Evolutionary conservation across 2,797 vertebrate species (phyloP).

Genomic region (Malurus splendens): DNA sequence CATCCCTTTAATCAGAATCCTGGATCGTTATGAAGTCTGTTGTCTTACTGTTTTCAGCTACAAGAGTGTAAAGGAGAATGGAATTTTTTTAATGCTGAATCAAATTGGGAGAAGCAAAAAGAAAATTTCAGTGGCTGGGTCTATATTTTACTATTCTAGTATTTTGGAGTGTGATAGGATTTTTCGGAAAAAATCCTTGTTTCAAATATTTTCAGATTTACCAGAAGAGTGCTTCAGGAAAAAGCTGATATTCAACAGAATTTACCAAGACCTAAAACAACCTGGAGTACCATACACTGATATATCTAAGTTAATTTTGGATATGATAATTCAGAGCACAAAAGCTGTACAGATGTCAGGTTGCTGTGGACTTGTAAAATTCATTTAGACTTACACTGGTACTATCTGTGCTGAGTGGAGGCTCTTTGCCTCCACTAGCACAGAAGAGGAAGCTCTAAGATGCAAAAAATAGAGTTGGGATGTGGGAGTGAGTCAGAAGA

Average conservation of each 20-base stretch:
- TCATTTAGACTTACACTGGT: background rate
- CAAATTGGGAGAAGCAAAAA: background rate
- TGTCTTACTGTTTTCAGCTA: background rate
- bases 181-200: background rate
- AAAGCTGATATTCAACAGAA: background rate
- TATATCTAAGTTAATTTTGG: background rate
- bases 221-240: background rate
- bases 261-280: background rate
- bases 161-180: background rate
- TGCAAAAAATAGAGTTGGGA: slow-evolving; percentile 21
- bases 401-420: background rate
- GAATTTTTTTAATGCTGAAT: background rate
- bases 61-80: background rate
- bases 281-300: background rate
- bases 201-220: background rate
- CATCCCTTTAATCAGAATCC: background rate
- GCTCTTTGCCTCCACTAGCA: background rate
- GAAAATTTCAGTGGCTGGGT: background rate
- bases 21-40: background rate
- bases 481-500: slow-evolving; percentile 34
- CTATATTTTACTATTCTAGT: background rate
- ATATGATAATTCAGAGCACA: background rate
- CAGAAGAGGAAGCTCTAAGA: slow-evolving; percentile 7
- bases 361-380: background rate
- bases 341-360: background rate